Base-by-base conservation (phyloP, 2,113 vertebrate genomes). In the Anhinga anhinga region DNA sequence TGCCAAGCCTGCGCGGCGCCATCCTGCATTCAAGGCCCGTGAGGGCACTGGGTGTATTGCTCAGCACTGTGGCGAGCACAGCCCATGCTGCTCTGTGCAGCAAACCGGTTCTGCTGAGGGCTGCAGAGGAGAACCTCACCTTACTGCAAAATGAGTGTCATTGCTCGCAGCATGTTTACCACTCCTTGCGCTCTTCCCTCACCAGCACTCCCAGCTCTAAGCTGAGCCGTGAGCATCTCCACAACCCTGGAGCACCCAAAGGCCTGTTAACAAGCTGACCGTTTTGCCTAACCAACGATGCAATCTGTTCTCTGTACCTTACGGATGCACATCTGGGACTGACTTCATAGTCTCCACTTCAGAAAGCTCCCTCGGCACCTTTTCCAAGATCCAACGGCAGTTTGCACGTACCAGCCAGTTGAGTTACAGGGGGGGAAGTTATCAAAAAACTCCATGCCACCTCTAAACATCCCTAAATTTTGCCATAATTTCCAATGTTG, bases 91-190 rank as follows among this genome's bases (percentile, higher is more conserved):
- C 53, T 42, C n/a, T 8, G 27, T 1, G 2, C 30, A 38, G 22
- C 85, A 78, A 53, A 58, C 52, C 7, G 1, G 59, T 81, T 59
- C 38, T 65, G 69, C 56, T 6, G 36, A 13, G 20, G 13, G 62
- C 16, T 27, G 21, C 42, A 30, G 55, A 58, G 59, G 12, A 38
- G 38, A 59, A 34, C 65, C 63, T 45, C 23, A 13, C 55, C 71
- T 77, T 21, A 4, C 45, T 72, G 44, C 71, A 47, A 13, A 40
- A 29, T 6, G n/a, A 59, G 14, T 21, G n/a, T 9, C 47, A 10
- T 3, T 25, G 40, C 71, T 47, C 52, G 38, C 63, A 61, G 82
- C 2, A 1, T 22, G n/a, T 6, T 20, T 9, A 5, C 1, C 1
- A 47, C 52, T 86, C 44, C 59, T 32, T 10, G 6, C 1, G 10